These are phyloP conservation scores for Buteo buteo DNA, from an alignment of 2,113 vertebrate species.

Conservation along the genomic window DNA sequence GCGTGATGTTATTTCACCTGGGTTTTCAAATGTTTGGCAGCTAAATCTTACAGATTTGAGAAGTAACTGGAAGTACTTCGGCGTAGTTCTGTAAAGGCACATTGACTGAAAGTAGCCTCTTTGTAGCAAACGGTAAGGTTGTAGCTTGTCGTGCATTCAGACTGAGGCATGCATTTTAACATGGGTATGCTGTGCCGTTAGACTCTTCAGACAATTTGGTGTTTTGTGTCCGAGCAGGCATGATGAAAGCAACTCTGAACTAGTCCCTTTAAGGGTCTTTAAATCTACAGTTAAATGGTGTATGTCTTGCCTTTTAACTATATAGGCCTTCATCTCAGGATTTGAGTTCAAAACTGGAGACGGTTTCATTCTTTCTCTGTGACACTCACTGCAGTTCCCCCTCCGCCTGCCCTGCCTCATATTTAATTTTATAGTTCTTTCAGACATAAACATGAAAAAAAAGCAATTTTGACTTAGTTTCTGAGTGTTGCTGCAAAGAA, in stretches of 20 bases:
- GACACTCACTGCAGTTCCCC: slow-evolving; percentile 49
- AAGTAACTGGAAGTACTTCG: background rate
- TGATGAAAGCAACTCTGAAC: background rate
- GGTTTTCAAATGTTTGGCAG: background rate
- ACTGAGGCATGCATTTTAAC: background rate
- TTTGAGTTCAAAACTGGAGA: slow-evolving; percentile 32
- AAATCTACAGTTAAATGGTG: slow-evolving; percentile 13
- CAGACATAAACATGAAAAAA: slow-evolving; percentile 70
- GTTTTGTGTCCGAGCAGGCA: background rate
- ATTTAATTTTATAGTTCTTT: slow-evolving; percentile 71
- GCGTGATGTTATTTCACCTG: background rate
- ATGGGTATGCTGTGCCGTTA: background rate
- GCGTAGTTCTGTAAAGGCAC: background rate
- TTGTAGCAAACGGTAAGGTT: background rate
- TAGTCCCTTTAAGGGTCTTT: background rate
- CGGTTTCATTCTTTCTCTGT: slow-evolving; percentile 42
- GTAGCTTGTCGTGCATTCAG: background rate
- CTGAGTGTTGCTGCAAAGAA: slow-evolving; percentile 71
- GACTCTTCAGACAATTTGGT: background rate
- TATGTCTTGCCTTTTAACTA: slow-evolving; percentile 37
- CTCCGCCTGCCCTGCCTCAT: slow-evolving; percentile 33
- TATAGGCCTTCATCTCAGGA: slow-evolving; percentile 13
- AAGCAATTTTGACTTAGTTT: slow-evolving; percentile 70
- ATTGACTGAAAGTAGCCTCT: background rate
- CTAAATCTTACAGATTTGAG: background rate